Evolutionary conservation across 1,140 invertebrate genomes (phyloP).

Genomic region (Colletes gigas): DNA sequence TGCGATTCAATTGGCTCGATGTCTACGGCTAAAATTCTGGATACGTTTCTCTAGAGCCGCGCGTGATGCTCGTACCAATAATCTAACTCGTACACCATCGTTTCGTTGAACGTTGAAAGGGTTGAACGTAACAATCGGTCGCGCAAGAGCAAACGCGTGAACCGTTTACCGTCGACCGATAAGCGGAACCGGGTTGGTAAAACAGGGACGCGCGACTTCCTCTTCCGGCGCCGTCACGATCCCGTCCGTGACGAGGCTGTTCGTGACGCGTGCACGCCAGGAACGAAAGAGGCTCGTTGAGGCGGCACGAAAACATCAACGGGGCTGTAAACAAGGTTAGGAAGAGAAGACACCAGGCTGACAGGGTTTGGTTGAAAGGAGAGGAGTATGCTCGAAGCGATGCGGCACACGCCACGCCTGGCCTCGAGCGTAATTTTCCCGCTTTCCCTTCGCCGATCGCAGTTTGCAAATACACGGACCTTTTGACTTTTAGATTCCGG

Average conservation of each 20-base stretch:
- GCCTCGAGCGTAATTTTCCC: background rate
- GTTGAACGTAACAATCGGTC: no score
- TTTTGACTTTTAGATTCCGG: conserved; percentile 29
- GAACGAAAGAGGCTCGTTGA: conserved; percentile 8
- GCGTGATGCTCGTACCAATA: no score
- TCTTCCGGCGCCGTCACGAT: background rate
- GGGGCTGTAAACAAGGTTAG: conserved; percentile 34
- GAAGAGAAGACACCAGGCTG: background rate
- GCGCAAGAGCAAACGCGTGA: no score
- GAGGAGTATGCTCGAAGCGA: background rate
- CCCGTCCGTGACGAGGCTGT: background rate
- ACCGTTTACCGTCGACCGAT: no score
- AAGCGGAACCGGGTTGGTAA: background rate
- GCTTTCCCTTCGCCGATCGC: background rate
- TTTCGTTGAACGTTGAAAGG: no score
- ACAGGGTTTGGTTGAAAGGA: background rate
- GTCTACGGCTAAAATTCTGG: no score
- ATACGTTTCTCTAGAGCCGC: no score
- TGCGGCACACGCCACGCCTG: background rate
- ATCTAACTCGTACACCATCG: no score
- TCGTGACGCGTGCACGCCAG: background rate
- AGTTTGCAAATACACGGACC: conserved; percentile 25
- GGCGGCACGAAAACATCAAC: conserved; percentile 6
- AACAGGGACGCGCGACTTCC: background rate
- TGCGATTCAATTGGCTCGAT: no score